Percentiles rank a stretch among this genome's conserved stretches.
Conservation (phyloP, 2,113 vertebrate species). For the Mus spicilegus region DNA sequence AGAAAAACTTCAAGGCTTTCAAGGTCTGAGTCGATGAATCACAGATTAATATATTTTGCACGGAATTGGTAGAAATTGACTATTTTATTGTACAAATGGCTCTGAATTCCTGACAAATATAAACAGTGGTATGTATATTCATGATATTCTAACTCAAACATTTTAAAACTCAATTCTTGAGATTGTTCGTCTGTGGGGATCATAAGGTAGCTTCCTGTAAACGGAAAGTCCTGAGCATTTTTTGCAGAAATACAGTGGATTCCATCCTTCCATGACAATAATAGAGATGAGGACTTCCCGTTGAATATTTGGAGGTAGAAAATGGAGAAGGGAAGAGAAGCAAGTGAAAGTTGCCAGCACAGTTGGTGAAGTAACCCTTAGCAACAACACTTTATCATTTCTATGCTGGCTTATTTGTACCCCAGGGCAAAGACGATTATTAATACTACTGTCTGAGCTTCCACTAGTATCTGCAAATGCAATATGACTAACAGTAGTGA, state of each 20-base stretch:
- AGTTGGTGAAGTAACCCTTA: background rate
- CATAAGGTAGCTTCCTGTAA: background rate
- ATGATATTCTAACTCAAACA: constrained; percentile 27
- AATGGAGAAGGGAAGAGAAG: constrained; percentile 61
- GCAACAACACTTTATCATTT: background rate
- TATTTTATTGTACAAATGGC: background rate
- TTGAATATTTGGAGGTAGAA: constrained; percentile 43
- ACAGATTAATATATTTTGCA: background rate
- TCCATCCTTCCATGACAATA: background rate
- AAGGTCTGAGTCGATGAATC: background rate
- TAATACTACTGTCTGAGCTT: background rate
- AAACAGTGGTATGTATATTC: background rate
- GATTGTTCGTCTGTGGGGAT: background rate
- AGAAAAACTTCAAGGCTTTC: background rate
- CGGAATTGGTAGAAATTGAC: background rate
- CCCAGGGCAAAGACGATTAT: background rate
- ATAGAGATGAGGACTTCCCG: background rate
- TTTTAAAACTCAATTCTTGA: constrained; percentile 15
- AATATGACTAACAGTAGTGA: background rate
- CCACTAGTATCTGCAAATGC: background rate
- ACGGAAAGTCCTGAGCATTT: background rate
- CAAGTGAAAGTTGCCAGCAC: background rate
- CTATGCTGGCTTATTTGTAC: background rate
- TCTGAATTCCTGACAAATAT: background rate
- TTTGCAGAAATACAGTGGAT: background rate